Conservation (phyloP, 2,888 invertebrate genomes). For the Netelia virgata region DNA sequence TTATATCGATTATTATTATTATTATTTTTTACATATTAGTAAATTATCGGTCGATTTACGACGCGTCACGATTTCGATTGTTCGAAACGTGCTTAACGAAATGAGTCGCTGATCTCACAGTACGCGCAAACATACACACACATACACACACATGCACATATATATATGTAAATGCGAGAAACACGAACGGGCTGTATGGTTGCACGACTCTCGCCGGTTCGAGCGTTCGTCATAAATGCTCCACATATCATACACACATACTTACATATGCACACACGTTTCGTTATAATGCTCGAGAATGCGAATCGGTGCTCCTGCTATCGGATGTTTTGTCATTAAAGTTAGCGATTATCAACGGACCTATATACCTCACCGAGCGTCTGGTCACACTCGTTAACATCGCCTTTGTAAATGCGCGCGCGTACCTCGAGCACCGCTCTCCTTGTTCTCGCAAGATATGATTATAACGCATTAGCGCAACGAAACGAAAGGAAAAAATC, state of each 20-base stretch:
- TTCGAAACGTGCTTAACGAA: slow-evolving; percentile 16
- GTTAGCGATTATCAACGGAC: slow-evolving; percentile 62
- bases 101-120: slow-evolving; percentile 23
- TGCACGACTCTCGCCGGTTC: slow-evolving; percentile 32
- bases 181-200: slow-evolving; percentile 1
- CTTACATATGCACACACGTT: slow-evolving; percentile 8
- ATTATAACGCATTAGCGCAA: slow-evolving; percentile 11
- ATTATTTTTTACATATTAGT: not conserved
- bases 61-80: slow-evolving; percentile 27
- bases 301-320: slow-evolving; percentile 60
- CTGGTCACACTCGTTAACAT: slow-evolving; percentile 11
- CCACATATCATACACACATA: not conserved
- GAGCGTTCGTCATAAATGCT: slow-evolving; percentile 28
- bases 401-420: not conserved
- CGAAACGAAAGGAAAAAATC: not conserved
- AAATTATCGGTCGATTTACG: not conserved
- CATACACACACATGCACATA: too few relatives aligned
- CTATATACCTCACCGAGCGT: slow-evolving; percentile 41
- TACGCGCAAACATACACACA: not conserved
- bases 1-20: not conserved
- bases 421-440: slow-evolving; percentile 12
- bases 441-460: slow-evolving; percentile 18
- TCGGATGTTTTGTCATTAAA: slow-evolving; percentile 66
- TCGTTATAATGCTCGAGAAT: slow-evolving; percentile 40
- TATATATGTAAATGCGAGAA: not conserved